A percentile compares a stretch with the other conserved stretches of the same genome.
Evolutionary conservation across 2,113 vertebrate genomes (phyloP).

Genomic region (Oreocharis arfaki): DNA sequence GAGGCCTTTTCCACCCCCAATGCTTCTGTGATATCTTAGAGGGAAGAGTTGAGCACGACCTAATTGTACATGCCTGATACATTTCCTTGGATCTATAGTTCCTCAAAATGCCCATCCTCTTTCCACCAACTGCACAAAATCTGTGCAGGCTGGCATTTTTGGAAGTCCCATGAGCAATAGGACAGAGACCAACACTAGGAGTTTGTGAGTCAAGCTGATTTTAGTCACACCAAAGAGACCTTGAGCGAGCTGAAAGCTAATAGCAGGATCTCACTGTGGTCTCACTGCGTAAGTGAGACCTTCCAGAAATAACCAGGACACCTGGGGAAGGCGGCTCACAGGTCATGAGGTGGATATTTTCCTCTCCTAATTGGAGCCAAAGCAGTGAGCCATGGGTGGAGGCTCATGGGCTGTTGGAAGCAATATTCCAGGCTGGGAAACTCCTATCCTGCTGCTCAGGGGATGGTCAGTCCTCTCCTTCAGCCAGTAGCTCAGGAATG

Average conservation of each 20-base stretch:
- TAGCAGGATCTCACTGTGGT: not conserved
- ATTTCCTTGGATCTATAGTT: not conserved
- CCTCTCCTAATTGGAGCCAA: not conserved
- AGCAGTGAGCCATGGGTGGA: not conserved
- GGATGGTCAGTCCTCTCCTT: not conserved
- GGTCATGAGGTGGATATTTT: not conserved
- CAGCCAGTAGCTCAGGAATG: not conserved
- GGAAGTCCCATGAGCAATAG: not conserved
- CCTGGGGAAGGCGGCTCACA: not conserved
- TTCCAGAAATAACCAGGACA: not conserved
- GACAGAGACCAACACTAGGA: not conserved
- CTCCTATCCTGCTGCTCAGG: not conserved
- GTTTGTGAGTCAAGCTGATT: not conserved
- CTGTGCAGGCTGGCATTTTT: not conserved
- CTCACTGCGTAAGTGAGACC: not conserved
- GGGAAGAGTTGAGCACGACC: not conserved
- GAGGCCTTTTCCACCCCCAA: not conserved
- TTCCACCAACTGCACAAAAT: not conserved
- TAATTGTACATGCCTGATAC: not conserved
- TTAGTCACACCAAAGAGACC: not conserved
- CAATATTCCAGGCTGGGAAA: not conserved
- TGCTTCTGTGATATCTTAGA: not conserved
- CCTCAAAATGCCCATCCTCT: not conserved
- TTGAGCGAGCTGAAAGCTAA: not conserved
- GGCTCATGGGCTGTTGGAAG: not conserved